These are phyloP conservation scores for Armadillidium nasatum DNA, from an alignment of 1,140 invertebrate genomes.

Conservation along the genomic window DNA sequence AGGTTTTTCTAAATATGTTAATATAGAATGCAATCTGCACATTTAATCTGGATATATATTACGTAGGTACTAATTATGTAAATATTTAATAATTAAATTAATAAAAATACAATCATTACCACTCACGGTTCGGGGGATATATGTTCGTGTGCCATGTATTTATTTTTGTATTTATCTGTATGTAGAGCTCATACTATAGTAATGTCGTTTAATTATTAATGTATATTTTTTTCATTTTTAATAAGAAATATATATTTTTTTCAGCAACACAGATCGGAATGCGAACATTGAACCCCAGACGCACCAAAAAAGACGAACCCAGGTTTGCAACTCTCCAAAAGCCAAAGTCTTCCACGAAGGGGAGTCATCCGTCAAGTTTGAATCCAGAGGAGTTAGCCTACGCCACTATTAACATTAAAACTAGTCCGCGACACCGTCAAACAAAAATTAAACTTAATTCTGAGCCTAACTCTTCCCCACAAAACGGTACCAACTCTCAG, in stretches of 20 bases:
- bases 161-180: too few relatives aligned
- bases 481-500: neutral
- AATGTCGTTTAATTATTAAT: too few relatives aligned
- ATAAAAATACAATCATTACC: too few relatives aligned
- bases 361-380: neutral
- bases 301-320: neutral
- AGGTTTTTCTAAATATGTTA: too few relatives aligned
- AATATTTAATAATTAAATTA: too few relatives aligned
- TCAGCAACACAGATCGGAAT: neutral
- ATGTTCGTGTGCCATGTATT: too few relatives aligned
- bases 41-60: too few relatives aligned
- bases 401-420: slow-evolving; percentile 1
- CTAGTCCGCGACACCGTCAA: neutral
- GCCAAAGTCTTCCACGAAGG: neutral
- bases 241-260: neutral
- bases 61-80: too few relatives aligned
- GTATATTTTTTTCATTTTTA: too few relatives aligned
- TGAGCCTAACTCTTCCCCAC: neutral
- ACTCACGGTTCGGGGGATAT: too few relatives aligned
- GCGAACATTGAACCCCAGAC: neutral
- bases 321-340: neutral
- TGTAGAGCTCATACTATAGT: too few relatives aligned
- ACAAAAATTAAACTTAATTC: neutral
- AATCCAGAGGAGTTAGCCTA: neutral
- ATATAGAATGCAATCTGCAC: too few relatives aligned